Conservation (phyloP, 2,113 vertebrate species). For the Bostrychus sinensis region DNA sequence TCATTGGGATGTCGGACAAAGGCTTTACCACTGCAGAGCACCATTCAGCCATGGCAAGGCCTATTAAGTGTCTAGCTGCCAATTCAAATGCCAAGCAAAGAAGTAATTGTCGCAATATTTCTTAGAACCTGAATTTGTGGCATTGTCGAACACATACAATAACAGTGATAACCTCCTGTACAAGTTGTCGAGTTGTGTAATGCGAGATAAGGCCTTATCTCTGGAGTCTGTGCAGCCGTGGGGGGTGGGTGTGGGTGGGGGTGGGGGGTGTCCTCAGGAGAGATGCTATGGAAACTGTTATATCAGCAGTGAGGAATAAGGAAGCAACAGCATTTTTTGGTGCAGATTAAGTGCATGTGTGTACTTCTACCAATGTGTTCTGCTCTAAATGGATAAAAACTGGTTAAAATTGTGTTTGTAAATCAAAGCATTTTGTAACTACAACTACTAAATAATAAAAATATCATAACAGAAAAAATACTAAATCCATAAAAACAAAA, state of each 20-base stretch:
- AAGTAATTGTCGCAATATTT: constrained; percentile 69
- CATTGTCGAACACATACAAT: constrained; percentile 29
- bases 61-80: constrained; percentile 59
- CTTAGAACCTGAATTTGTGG: constrained; percentile 35
- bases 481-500: too few relatives aligned
- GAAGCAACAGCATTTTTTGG: not conserved
- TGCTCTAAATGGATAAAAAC: too few relatives aligned
- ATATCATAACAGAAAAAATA: too few relatives aligned
- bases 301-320: constrained; percentile 17
- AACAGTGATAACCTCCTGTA: constrained; percentile 53
- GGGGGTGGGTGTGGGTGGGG: not conserved
- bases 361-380: too few relatives aligned
- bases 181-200: constrained; percentile 51
- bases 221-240: constrained; percentile 10
- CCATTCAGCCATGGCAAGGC: constrained; percentile 34
- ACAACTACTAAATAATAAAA: too few relatives aligned
- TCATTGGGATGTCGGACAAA: constrained; percentile 62
- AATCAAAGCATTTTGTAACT: too few relatives aligned
- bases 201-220: constrained; percentile 68
- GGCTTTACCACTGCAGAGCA: constrained; percentile 54
- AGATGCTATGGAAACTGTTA: constrained; percentile 18
- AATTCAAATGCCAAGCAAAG: constrained; percentile 54
- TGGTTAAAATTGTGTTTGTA: too few relatives aligned
- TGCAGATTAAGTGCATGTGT: not conserved
- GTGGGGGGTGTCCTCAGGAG: constrained; percentile 18